Conservation (phyloP, 2,113 vertebrate species). For the Scomber scombrus region DNA sequence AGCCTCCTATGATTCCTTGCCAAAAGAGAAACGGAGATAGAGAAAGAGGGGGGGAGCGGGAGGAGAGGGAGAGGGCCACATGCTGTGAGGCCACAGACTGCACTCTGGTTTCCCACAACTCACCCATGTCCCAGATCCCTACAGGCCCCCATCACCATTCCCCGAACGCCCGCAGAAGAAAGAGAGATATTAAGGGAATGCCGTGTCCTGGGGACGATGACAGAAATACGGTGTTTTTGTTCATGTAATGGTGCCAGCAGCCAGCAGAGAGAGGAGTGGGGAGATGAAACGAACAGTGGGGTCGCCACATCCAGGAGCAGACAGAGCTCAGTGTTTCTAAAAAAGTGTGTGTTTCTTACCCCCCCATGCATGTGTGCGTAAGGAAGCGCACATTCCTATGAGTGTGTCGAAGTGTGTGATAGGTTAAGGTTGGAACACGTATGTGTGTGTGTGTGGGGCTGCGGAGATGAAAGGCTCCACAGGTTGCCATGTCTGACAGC, state of each 20-base stretch:
- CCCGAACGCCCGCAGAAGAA: constrained; percentile 67
- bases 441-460: constrained; percentile 33
- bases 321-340: constrained; percentile 32
- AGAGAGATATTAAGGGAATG: constrained; percentile 71
- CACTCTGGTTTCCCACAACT: constrained; percentile 83
- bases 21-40: constrained; percentile 78
- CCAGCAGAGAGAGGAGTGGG: constrained; percentile 63
- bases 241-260: constrained; percentile 74
- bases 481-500: constrained; percentile 78
- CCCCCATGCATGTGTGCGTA: constrained; percentile 1
- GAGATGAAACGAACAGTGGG: constrained; percentile 74
- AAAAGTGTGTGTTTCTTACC: constrained; percentile 15
- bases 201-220: constrained; percentile 73
- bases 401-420: constrained; percentile 50
- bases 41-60: constrained; percentile 49
- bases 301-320: constrained; percentile 61
- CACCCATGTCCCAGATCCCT: constrained; percentile 80
- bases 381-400: constrained; percentile 43
- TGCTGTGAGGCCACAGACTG: constrained; percentile 81
- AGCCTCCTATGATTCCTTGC: constrained; percentile 75
- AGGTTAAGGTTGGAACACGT: constrained; percentile 49
- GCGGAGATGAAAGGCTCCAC: constrained; percentile 75
- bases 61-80: constrained; percentile 60
- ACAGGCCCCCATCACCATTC: constrained; percentile 58
- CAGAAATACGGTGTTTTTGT: constrained; percentile 81